Conservation (phyloP, 1,140 invertebrate genomes). For the Trichonephila clavipes region DNA sequence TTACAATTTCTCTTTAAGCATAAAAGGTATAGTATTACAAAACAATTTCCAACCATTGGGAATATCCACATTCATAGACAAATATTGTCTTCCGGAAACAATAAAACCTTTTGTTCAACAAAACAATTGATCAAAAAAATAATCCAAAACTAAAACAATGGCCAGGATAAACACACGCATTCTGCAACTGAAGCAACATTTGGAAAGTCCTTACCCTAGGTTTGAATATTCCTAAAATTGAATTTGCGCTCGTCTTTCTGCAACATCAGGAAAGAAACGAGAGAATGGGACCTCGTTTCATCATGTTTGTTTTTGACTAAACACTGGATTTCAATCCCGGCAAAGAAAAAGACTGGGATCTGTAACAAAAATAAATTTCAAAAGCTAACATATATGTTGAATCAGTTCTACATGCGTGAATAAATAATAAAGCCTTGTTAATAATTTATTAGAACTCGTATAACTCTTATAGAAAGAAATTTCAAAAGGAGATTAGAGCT, state of each 20-base stretch:
- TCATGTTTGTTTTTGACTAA: neutral
- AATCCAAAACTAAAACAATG: too few relatives aligned
- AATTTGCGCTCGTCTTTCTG: neutral
- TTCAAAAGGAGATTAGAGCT: neutral
- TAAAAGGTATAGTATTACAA: too few relatives aligned
- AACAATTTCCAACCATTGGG: too few relatives aligned
- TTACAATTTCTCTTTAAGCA: too few relatives aligned
- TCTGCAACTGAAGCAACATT: neutral
- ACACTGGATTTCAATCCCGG: neutral
- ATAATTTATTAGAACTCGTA: neutral
- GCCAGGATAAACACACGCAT: too few relatives aligned
- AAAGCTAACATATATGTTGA: neutral
- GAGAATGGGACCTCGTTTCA: neutral
- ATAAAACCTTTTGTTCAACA: neutral
- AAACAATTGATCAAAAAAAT: neutral
- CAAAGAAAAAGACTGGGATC: neutral
- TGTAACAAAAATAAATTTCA: neutral
- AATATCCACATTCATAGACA: neutral
- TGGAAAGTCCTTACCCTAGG: neutral
- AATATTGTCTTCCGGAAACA: neutral
- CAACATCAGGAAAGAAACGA: neutral
- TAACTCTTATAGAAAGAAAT: neutral
- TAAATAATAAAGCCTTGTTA: neutral
- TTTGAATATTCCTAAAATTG: neutral
- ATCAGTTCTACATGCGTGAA: neutral